Conservation (phyloP, 2,888 invertebrate species). For the Ennomos erosarius region DNA sequence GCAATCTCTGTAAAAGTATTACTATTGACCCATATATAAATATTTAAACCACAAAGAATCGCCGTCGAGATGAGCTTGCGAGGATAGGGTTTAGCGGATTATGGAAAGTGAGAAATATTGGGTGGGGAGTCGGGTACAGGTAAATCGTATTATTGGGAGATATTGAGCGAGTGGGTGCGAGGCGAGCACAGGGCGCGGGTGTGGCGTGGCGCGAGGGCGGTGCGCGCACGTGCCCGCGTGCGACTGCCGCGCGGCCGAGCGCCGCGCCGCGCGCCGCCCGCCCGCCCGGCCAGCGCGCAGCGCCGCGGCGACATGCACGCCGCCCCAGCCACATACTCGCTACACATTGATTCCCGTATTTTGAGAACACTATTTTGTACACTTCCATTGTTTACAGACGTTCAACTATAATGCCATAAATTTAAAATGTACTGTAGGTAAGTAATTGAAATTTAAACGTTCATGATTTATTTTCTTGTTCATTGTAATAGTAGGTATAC, state of each 20-base stretch:
- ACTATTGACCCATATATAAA: constrained; percentile 76
- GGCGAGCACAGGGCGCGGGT: constrained; percentile 46
- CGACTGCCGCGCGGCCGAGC: constrained; percentile 76
- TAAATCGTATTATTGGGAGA: constrained; percentile 42
- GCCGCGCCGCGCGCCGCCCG: constrained; percentile 60
- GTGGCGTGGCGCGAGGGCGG: constrained; percentile 68
- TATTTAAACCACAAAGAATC: constrained; percentile 52
- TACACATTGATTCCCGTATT: constrained; percentile 49
- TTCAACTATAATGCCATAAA: too few species aligned
- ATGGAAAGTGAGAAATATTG: constrained; percentile 15
- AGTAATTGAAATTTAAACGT: too few species aligned
- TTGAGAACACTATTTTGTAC: constrained; percentile 38
- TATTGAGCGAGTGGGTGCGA: constrained; percentile 65
- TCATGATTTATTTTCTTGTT: too few species aligned
- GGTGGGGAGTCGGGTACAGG: constrained; percentile 23
- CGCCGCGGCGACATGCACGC: constrained; percentile 67
- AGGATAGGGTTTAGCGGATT: constrained; percentile 14
- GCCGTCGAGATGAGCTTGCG: constrained; percentile 10
- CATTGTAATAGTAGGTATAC: too few species aligned
- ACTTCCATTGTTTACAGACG: constrained; percentile 1
- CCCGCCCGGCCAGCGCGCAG: constrained; percentile 50
- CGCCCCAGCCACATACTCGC: constrained; percentile 51
- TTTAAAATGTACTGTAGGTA: too few species aligned
- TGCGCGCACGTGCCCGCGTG: constrained; percentile 81
- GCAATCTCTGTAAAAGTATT: constrained; percentile 66